A percentile compares a stretch with the other conserved stretches of the same genome.
phyloP scores from a whole-genome alignment of 1,140 invertebrate genomes.

The Neotoxoptera formosana region DNA sequence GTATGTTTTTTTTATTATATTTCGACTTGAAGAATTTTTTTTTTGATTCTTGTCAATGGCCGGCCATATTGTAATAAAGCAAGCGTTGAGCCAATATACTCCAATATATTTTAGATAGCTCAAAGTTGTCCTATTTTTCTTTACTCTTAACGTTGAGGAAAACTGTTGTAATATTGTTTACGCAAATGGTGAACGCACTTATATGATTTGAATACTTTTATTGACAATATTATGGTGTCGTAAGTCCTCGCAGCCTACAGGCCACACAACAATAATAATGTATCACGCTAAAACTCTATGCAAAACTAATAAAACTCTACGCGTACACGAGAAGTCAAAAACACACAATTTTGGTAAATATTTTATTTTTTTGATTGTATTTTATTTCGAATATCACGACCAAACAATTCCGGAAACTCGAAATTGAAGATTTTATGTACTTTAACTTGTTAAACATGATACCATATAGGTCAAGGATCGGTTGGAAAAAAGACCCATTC shows the following conservation, averaged over 20 bases:
- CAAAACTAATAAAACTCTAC: slow-evolving; percentile 5
- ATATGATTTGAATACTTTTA: slow-evolving; percentile 14
- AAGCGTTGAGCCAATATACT: background rate
- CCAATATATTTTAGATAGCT: too few species aligned
- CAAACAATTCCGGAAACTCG: background rate
- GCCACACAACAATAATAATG: background rate
- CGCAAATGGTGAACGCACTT: background rate
- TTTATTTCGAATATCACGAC: background rate
- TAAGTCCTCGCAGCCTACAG: background rate
- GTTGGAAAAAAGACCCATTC: too few species aligned
- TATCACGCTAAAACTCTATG: background rate
- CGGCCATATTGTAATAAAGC: background rate
- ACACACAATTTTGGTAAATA: background rate
- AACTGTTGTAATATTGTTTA: background rate
- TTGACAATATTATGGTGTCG: background rate
- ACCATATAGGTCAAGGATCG: too few species aligned
- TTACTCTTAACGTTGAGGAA: background rate
- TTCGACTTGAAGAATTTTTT: background rate
- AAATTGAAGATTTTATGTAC: background rate
- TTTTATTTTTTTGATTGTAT: background rate
- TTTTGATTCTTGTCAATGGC: background rate
- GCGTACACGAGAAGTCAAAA: background rate
- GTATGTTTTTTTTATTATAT: background rate
- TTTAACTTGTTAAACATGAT: background rate
- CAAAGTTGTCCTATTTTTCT: background rate